These are phyloP conservation scores for Cephus pulcher DNA, from an alignment of 2,888 invertebrate species.

Conservation along the genomic window DNA sequence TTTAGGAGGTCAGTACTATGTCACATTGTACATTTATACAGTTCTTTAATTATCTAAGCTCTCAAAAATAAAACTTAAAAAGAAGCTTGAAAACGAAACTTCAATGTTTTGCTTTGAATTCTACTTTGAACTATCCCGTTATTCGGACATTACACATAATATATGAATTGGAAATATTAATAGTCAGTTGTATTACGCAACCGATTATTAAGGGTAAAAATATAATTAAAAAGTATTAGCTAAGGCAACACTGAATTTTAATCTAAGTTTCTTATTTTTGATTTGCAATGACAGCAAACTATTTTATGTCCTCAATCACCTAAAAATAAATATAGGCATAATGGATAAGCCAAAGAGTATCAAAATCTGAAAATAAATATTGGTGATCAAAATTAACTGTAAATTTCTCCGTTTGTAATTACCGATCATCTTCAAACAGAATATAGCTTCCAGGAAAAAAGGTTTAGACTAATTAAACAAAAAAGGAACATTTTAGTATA, in stretches of 20 bases:
- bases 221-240: neutral
- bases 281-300: neutral
- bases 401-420: neutral
- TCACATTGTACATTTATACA: slow-evolving; percentile 20
- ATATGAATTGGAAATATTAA: neutral
- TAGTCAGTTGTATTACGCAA: neutral
- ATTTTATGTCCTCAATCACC: neutral
- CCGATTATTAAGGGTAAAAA: neutral
- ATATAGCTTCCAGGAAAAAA: neutral
- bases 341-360: no score
- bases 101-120: neutral
- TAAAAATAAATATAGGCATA: no score
- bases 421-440: neutral
- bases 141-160: neutral
- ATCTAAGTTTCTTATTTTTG: neutral
- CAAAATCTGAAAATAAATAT: no score
- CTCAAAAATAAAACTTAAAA: neutral
- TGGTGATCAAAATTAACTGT: neutral
- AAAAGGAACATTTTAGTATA: neutral
- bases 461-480: neutral
- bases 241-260: neutral
- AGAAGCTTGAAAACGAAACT: neutral
- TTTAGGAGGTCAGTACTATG: slow-evolving; percentile 26
- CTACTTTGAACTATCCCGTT: neutral
- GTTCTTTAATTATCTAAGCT: neutral